phyloP scores from a whole-genome alignment of 2,797 vertebrate species.

The Lagocephalus sceleratus region DNA sequence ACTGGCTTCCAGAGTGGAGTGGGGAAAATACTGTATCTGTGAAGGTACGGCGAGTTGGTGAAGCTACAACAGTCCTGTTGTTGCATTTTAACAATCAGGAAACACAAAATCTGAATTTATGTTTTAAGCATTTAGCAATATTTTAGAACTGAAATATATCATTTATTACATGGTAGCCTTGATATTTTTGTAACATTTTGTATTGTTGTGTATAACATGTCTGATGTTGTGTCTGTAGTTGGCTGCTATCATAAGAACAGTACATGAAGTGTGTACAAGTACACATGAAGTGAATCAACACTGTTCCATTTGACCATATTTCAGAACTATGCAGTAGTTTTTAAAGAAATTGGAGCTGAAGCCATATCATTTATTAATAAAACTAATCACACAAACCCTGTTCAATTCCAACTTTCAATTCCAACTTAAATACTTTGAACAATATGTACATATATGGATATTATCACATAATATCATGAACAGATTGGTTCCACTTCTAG shows the following conservation, averaged over 20 bases:
- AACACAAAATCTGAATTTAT: conserved; percentile 51
- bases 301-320: conserved; percentile 46
- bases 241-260: conserved; percentile 69
- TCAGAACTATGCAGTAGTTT: conserved; percentile 50
- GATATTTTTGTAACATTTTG: conserved; percentile 66
- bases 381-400: conserved; percentile 35
- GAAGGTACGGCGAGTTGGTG: conserved; percentile 21
- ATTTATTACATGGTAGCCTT: conserved; percentile 59
- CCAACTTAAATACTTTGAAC: conserved; percentile 9
- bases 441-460: too few species aligned
- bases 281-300: conserved; percentile 54
- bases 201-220: conserved; percentile 39
- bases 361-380: conserved; percentile 72
- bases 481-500: too few species aligned
- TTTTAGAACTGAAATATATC: conserved; percentile 58
- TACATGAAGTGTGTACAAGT: conserved; percentile 62
- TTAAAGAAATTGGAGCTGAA: conserved; percentile 62
- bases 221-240: conserved; percentile 55
- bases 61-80: conserved; percentile 35
- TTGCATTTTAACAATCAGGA: conserved; percentile 57
- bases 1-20: conserved; percentile 20
- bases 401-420: too few species aligned
- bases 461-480: too few species aligned
- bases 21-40: conserved; percentile 24
- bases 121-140: conserved; percentile 56